Base-by-base conservation (phyloP, 1,140 invertebrate species). In the Bombus difficillimus region DNA sequence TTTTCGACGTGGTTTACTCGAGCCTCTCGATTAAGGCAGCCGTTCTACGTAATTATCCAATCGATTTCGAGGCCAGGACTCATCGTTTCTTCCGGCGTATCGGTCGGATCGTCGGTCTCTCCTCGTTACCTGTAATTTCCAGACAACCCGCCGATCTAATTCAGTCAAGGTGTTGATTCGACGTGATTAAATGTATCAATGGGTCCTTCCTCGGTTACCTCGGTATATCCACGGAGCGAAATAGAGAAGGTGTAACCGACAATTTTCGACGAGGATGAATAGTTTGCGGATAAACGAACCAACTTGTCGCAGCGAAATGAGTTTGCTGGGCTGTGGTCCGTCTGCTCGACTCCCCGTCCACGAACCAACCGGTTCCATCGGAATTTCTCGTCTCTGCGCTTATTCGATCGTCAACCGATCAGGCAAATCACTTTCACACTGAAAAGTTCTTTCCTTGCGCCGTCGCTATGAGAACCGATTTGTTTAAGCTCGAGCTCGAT, bases 11-110 rank as follows among this genome's bases (percentile, higher is more conserved):
- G 34, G 66, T 68, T 47, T 71, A 28, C 22, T 43, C 77, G 59
- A 68, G 62, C 25, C 53, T 62, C 84, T 91, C 89, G 88, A 93
- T 92, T 92, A 92, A 93, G 81, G 87, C 87, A 85, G 88, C 90
- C 91, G 76, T 87, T 92, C 89, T 90, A 88, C 88, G 89, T 92
- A 93, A 93, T 94, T 93, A 93, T 92, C 91, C 89, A 87, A 92
- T 93, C 90, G 91, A 93, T 92, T 91, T 74, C 73, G 73, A 80
- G 59, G 72, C 68, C 59, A 18, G 47, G 25, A 43, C 47, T 53
- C 37, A 41, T 22, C 66, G 64, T 81, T 88, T 88, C 72, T 76
- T 88, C 59, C 64, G 47, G 34, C 69, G 59, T 32, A 64, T 37
- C 86, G 72, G 81, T n/a, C 71, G n/a, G 34, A 69, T 66, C 68